Base-by-base conservation (phyloP, 1,140 invertebrate genomes). In the Rhizoglyphus robini region DNA sequence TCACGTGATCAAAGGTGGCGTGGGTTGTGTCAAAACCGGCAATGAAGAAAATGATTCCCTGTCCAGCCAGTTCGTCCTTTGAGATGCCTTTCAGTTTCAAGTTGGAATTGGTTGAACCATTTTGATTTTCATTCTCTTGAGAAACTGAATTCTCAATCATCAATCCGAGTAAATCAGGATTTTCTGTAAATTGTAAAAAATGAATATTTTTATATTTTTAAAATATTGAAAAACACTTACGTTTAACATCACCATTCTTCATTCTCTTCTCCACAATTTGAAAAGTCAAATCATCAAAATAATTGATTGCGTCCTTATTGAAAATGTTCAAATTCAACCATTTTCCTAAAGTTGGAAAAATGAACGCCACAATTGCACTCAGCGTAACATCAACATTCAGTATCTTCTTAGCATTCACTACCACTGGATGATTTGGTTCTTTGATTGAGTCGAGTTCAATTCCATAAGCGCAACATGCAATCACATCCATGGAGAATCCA, bases 401-500 rank as follows among this genome's bases (percentile, higher is more conserved):
- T 8, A n/a, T n/a, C n/a, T n/a, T n/a, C n/a, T n/a, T n/a, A n/a
- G n/a, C n/a, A n/a, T n/a, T n/a, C n/a, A n/a, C n/a, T n/a, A n/a
- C n/a, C n/a, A n/a, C n/a, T n/a, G n/a, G n/a, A n/a, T n/a, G n/a
- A n/a, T n/a, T n/a, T n/a, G n/a, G n/a, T n/a, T n/a, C n/a, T n/a
- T n/a, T n/a, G n/a, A n/a, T n/a, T n/a, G n/a, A n/a, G n/a, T 83
- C 78, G 2, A 77, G 75, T 1, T 80, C 72, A 4, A 84, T 68
- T 13, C 83, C 83, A 68, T 81, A 84, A 4, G 79, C 80, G 32
- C 78, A 80, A 4, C 73, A 76, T 1, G 77, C 79, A 29, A 85
- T 83, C 1, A 82, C 74, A 68, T 86, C 83, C 29, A 82, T 82
- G 0, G 79, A 79, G 63, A 79, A 84, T 25, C 75, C 54, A 29